Base-by-base conservation (phyloP, 2,888 invertebrate species). In the Macaria notata region DNA sequence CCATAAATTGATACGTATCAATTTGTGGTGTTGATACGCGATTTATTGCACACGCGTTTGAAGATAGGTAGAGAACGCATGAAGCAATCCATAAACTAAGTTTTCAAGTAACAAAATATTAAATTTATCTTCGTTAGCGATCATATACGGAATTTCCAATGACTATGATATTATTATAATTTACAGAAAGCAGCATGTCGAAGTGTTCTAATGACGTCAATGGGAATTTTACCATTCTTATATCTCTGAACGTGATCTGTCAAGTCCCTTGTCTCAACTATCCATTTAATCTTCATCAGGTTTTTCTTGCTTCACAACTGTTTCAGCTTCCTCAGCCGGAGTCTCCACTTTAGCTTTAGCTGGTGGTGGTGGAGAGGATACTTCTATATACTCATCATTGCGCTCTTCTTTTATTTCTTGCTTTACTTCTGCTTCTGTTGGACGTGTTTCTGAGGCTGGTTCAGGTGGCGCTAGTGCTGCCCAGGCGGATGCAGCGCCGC, bases 301-400 rank as follows among this genome's bases (percentile, higher is more conserved):
- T 62, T 85, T 85, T 70, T 91, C 91, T 66, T 84, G 87, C 68
- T 91, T 91, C 19, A 91, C 83, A 5, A 81, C 73, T 8, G 81
- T 79, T 3, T 76, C 59, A 3, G 76, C 54, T 1, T 68, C 62
- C 4, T 74, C 64, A 3, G 78, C 61, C 1, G 77, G 56, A n/a
- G 75, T 75, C 75, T 68, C 0, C 76, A 73, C 3, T n/a, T n/a
- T n/a, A 33, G 6, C 33, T 33, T 33, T 33, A 8, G 75, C 71
- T 2, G 80, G 74, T 0, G 80, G 84, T 3, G 84, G 79, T 9
- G 91, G 91, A 2, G 92, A 92, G 3, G 86, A 81, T 9, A 92
- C 92, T 67, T 92, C 92, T 4, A 92, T 92, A 56, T 92, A 92
- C 66, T 92, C 92, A 51, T 92, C 92, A 42, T 78, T 83, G 0